Evolutionary conservation across 37 sponge, comb jelly and placozoan genomes (phyloP).

Genomic region (Petrosia ficiformis): DNA sequence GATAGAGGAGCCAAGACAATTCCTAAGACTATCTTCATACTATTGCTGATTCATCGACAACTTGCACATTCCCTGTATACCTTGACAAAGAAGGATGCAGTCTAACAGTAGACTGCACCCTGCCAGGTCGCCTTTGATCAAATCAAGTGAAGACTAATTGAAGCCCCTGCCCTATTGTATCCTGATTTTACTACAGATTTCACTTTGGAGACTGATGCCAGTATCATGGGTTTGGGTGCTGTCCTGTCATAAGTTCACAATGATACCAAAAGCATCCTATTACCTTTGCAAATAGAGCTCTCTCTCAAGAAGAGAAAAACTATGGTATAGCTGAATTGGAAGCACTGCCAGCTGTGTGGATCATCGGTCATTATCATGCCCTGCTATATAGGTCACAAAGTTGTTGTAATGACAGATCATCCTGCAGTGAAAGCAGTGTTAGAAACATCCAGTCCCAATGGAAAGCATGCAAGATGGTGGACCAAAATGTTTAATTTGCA

Average conservation of each 20-base stretch:
- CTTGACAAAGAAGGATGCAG: conserved; percentile 9
- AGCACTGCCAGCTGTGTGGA: no score
- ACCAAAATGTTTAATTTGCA: no score
- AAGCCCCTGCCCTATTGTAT: conserved; percentile 38
- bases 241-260: conserved; percentile 21
- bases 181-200: conserved; percentile 40
- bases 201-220: conserved; percentile 39
- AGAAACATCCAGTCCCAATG: conserved; percentile 3
- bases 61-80: conserved; percentile 32
- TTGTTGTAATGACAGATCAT: conserved; percentile 36
- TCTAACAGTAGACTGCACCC: conserved; percentile 28
- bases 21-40: conserved; percentile 47
- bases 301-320: conserved; percentile 9
- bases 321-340: conserved; percentile 31
- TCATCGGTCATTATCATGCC: conserved; percentile 30
- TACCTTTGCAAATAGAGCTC: conserved; percentile 47
- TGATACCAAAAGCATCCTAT: conserved; percentile 43
- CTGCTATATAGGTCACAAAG: conserved; percentile 25
- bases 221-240: conserved; percentile 36
- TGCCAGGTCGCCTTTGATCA: conserved; percentile 28
- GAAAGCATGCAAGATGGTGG: conserved; percentile 10
- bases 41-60: conserved; percentile 32
- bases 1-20: conserved; percentile 13
- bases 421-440: conserved; percentile 9
- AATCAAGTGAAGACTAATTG: conserved; percentile 17